Conservation (phyloP, 2,888 invertebrate genomes). For the Drosophila demipolita region DNA sequence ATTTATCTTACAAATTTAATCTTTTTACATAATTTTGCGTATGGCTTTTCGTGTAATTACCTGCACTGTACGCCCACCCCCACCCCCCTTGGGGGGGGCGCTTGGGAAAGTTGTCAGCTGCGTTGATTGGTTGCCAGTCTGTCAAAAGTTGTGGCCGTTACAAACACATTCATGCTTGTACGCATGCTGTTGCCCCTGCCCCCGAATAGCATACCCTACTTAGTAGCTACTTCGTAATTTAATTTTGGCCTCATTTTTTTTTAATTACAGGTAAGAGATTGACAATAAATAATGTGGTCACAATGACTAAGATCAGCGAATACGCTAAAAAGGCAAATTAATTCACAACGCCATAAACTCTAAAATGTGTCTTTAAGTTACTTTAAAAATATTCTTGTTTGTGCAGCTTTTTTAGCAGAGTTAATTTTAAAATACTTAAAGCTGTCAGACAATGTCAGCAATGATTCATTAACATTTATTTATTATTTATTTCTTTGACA, state of each 20-base stretch:
- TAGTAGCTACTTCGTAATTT: conserved; percentile 17
- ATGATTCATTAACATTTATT: neutral
- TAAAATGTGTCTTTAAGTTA: neutral
- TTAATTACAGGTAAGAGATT: conserved; percentile 69
- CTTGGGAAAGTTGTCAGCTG: conserved; percentile 70
- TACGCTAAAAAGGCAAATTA: neutral
- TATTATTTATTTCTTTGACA: neutral
- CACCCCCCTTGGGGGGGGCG: neutral
- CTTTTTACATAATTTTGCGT: conserved; percentile 77
- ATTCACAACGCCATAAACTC: neutral
- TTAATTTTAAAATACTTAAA: neutral
- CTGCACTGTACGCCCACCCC: conserved; percentile 38
- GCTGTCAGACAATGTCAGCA: neutral
- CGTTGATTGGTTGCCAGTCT: conserved; percentile 27
- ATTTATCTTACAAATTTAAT: conserved; percentile 80
- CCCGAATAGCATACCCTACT: neutral
- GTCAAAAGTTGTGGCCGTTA: conserved; percentile 48
- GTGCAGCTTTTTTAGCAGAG: neutral
- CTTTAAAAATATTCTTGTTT: neutral
- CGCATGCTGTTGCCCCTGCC: conserved; percentile 6
- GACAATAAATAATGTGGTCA: neutral
- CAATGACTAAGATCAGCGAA: neutral
- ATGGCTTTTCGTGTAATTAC: conserved; percentile 77
- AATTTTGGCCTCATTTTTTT: conserved; percentile 22
- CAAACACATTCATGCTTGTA: conserved; percentile 16